phyloP scores from a whole-genome alignment of 2,113 vertebrate species.

The Nycticebus coucang region DNA sequence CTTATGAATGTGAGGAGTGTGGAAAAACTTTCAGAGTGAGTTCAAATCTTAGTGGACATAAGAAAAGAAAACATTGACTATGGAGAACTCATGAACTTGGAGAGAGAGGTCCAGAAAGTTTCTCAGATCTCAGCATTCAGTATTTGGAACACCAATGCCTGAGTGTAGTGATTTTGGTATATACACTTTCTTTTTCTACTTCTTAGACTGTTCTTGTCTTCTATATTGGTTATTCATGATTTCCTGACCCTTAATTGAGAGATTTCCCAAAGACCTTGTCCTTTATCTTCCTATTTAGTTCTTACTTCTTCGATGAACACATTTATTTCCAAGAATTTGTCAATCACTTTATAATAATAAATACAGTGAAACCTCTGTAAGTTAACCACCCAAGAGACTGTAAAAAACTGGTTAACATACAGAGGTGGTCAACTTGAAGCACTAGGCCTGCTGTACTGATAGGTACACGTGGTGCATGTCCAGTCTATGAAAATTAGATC shows the following conservation, averaged over 20 bases:
- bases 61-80: background rate
- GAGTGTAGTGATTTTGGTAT: background rate
- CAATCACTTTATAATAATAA: background rate
- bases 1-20: conserved; percentile 51
- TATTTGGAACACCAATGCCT: background rate
- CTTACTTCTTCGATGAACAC: background rate
- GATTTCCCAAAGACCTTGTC: background rate
- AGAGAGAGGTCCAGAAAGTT: background rate
- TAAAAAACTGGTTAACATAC: too few species aligned
- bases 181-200: background rate
- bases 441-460: too few species aligned
- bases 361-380: background rate
- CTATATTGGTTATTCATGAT: background rate
- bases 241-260: background rate
- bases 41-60: conserved; percentile 47
- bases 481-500: too few species aligned
- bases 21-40: conserved; percentile 59
- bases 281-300: background rate
- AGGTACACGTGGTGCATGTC: too few species aligned
- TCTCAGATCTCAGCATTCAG: background rate
- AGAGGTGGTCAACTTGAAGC: too few species aligned
- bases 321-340: background rate
- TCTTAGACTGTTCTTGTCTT: background rate
- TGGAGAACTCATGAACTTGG: background rate
- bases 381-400: too few species aligned